These are phyloP conservation scores for Casuarius casuarius DNA, from an alignment of 2,113 vertebrate species.

Conservation along the genomic window DNA sequence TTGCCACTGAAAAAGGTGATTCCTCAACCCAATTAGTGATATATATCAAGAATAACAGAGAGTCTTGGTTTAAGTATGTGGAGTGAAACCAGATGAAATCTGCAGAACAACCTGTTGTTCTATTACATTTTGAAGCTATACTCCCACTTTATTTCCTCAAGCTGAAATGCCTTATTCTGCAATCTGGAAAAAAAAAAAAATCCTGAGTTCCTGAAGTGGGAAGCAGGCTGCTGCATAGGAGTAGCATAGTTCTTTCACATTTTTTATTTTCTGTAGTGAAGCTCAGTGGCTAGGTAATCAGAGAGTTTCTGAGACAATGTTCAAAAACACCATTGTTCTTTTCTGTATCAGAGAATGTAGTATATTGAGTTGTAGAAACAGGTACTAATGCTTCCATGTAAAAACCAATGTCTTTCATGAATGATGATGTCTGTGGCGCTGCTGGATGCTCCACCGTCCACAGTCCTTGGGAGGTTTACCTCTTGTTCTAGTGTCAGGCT, in stretches of 20 bases:
- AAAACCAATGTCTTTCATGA: not conserved
- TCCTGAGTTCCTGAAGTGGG: not conserved
- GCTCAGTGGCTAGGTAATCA: not conserved
- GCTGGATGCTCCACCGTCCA: not conserved
- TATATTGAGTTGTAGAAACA: not conserved
- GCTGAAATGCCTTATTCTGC: not conserved
- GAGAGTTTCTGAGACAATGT: not conserved
- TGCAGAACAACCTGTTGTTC: not conserved
- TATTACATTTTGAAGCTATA: not conserved
- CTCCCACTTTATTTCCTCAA: not conserved
- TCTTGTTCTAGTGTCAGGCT: not conserved
- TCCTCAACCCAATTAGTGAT: not conserved
- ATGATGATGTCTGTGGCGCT: not conserved
- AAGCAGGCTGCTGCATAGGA: rapidly evolving
- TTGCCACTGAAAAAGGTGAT: not conserved
- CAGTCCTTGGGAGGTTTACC: not conserved
- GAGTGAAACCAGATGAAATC: not conserved
- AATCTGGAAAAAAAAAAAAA: not conserved
- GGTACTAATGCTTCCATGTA: not conserved
- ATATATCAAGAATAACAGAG: not conserved
- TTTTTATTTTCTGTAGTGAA: not conserved
- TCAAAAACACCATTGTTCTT: not conserved
- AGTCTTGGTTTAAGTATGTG: not conserved
- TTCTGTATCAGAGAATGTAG: not conserved
- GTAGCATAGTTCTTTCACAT: not conserved